phyloP scores from a whole-genome alignment of 1,140 invertebrate species.

The Aricia agestis region DNA sequence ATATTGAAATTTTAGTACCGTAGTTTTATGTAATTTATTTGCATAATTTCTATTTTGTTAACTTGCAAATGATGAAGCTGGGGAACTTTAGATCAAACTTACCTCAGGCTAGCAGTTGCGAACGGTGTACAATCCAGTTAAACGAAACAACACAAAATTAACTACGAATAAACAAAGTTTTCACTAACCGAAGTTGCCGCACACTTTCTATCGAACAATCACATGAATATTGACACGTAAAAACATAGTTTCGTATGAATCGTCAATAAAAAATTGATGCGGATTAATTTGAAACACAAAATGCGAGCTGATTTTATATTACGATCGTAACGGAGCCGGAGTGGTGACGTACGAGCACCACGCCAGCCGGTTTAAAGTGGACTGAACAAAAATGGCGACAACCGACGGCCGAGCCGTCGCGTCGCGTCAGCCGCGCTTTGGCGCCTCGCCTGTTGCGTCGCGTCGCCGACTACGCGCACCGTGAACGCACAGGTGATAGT shows the following conservation, averaged over 20 bases:
- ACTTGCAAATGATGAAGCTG: slow-evolving; percentile 1
- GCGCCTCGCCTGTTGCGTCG: not conserved
- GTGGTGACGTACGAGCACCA: not conserved
- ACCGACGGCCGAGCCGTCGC: not conserved
- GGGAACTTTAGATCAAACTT: not conserved
- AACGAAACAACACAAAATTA: slow-evolving; percentile 3
- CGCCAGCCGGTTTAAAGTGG: not conserved
- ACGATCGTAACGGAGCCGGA: not conserved
- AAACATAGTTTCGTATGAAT: not conserved
- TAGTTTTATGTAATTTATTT: slow-evolving; percentile 11
- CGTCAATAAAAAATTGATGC: slow-evolving; percentile 3
- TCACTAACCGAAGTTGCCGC: slow-evolving; percentile 9
- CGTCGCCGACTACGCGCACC: not conserved
- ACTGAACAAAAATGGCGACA: not conserved
- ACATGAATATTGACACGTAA: slow-evolving; percentile 1
- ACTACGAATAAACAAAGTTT: slow-evolving; percentile 6
- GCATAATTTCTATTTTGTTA: slow-evolving; percentile 5
- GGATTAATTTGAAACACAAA: slow-evolving; percentile 11
- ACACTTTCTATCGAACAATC: slow-evolving; percentile 7
- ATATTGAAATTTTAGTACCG: slow-evolving; percentile 1
- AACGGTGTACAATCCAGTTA: not conserved
- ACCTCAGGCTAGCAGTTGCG: not conserved
- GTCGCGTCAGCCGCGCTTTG: too few species aligned
- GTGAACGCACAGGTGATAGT: not conserved
- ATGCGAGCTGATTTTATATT: slow-evolving; percentile 2